Evolutionary conservation across 2,797 vertebrate species (phyloP).

Genomic region (Pelodytes ibericus): DNA sequence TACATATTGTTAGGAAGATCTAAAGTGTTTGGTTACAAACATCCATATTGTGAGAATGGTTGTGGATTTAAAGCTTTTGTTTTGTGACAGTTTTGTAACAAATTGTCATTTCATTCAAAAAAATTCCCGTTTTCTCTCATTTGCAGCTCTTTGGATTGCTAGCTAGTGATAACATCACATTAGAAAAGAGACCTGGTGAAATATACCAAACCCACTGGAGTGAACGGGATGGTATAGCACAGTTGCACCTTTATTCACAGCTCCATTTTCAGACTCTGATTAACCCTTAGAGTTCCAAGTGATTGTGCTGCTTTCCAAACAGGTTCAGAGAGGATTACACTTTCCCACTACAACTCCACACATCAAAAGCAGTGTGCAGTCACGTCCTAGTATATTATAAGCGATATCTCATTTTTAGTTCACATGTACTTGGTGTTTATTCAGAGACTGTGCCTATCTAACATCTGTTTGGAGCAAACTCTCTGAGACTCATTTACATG

Average conservation of each 20-base stretch:
- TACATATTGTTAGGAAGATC: no score
- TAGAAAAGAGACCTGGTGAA: background rate
- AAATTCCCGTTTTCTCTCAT: background rate
- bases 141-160: background rate
- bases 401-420: background rate
- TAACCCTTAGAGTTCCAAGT: background rate
- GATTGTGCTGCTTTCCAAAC: background rate
- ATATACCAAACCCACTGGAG: background rate
- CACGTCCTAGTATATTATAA: background rate
- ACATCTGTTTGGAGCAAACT: slow-evolving; percentile 61
- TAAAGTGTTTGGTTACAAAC: no score
- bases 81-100: background rate
- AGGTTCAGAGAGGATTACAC: background rate
- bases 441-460: slow-evolving; percentile 42
- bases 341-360: background rate
- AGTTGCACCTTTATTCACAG: background rate
- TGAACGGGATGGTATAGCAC: background rate
- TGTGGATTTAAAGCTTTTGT: no score
- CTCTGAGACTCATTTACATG: slow-evolving; percentile 55
- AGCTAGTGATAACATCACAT: background rate
- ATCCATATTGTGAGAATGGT: no score
- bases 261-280: background rate
- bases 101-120: background rate
- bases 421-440: slow-evolving; percentile 28
- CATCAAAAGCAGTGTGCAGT: background rate